Base-by-base conservation (phyloP, 92 coral and sea anemone genomes). In the Phymanthus crucifer region DNA sequence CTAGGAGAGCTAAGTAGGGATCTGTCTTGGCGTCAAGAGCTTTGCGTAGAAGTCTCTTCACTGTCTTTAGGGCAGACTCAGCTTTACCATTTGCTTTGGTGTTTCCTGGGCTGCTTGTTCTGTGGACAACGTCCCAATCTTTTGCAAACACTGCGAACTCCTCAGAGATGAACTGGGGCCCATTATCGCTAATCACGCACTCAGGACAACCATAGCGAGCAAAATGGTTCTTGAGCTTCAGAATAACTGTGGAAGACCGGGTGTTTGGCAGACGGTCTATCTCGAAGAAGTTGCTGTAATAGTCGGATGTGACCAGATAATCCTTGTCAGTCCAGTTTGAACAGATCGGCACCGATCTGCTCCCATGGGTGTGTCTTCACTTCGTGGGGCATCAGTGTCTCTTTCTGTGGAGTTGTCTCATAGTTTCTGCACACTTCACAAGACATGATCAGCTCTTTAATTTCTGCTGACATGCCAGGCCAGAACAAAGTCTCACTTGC, bases 361-460 rank as follows among this genome's bases (percentile, higher is more conserved):
- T 69, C 78, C 84, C 84, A 80, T 7, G 84, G 70, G 36, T 77
- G 54, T 18, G 35, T n/a, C 0, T 69, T 56, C 33, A 78, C 21
- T 6, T 78, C 83, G 34, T 40, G 10, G 71, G 77, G 72, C 79
- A 33, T 65, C 71, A 81, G 85, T 31, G 86, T 82, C 68, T 82
- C 86, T 56, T 74, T 82, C 29, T 77, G 66, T 33, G 74, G 86
- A 24, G 71, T 74, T 31, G 57, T 76, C 74, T 74, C 80, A 48
- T 81, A 81, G 10, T 57, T 75, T 45, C 80, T 52, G 69, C 85
- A 81, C 2, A 72, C 47, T 73, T 81, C 85, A 32, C 85, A 81
- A 36, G 79, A 36, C 8, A 54, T 31, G 40, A 81, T 69, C 12
- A 70, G 14, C 27, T 82, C 74, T 70, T 82, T 82, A 23, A 61